Evolutionary conservation across 2,113 vertebrate genomes (phyloP).

Genomic region (Delphinapterus leucas): DNA sequence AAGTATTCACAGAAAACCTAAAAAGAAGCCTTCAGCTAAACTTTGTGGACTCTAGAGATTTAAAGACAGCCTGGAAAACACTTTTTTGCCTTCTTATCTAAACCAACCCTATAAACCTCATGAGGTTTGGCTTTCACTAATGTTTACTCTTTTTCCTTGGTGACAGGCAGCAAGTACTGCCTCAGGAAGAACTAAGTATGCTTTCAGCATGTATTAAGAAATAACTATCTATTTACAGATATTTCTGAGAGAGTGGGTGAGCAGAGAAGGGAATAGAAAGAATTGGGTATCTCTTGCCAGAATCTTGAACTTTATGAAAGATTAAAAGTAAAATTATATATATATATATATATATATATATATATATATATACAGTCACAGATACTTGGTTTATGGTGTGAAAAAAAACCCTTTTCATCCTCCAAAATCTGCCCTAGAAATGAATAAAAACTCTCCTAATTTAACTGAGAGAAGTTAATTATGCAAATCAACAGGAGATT

Average conservation of each 20-base stretch:
- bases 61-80: slow-evolving; percentile 42
- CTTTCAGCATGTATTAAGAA: slow-evolving; percentile 36
- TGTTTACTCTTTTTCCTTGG: slow-evolving; percentile 29
- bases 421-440: slow-evolving; percentile 42
- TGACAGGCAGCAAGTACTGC: neutral
- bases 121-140: slow-evolving; percentile 39
- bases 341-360: neutral
- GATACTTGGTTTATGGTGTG: slow-evolving; percentile 15
- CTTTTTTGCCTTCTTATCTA: slow-evolving; percentile 14
- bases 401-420: neutral
- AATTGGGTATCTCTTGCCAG: neutral
- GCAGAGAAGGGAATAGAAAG: neutral
- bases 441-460: slow-evolving; percentile 51
- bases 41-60: neutral
- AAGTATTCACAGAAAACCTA: neutral
- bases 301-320: slow-evolving; percentile 28
- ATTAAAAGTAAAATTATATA: neutral
- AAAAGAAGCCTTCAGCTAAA: neutral
- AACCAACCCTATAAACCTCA: slow-evolving; percentile 35
- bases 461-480: slow-evolving; percentile 73
- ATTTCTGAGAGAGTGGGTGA: neutral
- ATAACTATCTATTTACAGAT: slow-evolving; percentile 48
- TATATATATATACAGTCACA: too few relatives aligned
- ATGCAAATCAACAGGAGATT: slow-evolving; percentile 76
- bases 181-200: neutral